phyloP scores from a whole-genome alignment of 2,888 invertebrate genomes.

The Entomobrya proxima region DNA sequence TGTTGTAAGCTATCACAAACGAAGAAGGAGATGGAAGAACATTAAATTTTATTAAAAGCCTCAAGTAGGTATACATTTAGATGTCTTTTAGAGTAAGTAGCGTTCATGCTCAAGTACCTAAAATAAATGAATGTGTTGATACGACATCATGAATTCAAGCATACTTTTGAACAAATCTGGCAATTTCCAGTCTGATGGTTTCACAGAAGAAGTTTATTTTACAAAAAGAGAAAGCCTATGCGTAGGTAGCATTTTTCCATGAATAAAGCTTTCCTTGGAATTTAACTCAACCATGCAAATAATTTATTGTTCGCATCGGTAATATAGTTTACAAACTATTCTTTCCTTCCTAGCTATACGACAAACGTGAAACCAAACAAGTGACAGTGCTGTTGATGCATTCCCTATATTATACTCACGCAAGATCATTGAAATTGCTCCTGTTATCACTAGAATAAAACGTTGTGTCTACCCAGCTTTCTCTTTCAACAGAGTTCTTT shows the following conservation, averaged over 20 bases:
- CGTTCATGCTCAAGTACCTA: constrained; percentile 4
- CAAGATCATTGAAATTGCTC: constrained; percentile 18
- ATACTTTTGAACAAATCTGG: constrained; percentile 26
- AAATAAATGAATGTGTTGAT: background rate
- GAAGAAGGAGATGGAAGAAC: background rate
- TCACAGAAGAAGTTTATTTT: background rate
- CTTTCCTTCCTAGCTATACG: too few relatives aligned
- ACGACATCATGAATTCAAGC: constrained; percentile 7
- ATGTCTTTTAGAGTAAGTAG: background rate
- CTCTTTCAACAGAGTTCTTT: background rate
- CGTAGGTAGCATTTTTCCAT: background rate
- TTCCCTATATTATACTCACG: background rate
- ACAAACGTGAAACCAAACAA: background rate
- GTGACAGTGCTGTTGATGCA: background rate
- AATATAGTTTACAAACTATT: background rate
- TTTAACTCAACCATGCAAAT: constrained; percentile 16
- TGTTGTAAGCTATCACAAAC: too few relatives aligned
- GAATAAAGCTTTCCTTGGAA: background rate
- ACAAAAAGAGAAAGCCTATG: background rate
- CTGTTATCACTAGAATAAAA: background rate
- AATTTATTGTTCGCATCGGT: constrained; percentile 8
- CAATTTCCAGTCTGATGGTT: background rate
- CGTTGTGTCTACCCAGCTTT: background rate
- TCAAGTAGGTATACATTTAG: background rate
- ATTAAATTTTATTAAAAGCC: background rate